These are phyloP conservation scores for Protaetia brevitarsis DNA, from an alignment of 1,140 invertebrate genomes.

Conservation along the genomic window DNA sequence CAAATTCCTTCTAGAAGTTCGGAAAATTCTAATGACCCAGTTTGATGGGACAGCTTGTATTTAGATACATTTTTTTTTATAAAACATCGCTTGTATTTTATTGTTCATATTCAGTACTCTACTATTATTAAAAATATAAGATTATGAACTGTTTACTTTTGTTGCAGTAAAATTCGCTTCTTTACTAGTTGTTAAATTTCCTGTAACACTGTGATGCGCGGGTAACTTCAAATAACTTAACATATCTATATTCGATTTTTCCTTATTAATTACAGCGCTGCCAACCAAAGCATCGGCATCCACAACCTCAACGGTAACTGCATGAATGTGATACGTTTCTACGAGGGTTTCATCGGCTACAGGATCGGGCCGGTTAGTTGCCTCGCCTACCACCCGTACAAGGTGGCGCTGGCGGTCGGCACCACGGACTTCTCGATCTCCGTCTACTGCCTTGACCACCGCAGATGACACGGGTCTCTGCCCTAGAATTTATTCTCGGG, in stretches of 20 bases:
- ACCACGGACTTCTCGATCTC: conserved; percentile 74
- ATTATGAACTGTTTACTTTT: too few species aligned
- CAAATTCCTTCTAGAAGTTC: too few species aligned
- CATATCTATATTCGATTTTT: too few species aligned
- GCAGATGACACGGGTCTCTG: conserved; percentile 59
- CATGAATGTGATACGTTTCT: conserved; percentile 76
- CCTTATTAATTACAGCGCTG: conserved; percentile 61
- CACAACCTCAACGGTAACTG: conserved; percentile 68
- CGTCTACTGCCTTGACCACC: conserved; percentile 67
- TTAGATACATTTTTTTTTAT: too few species aligned
- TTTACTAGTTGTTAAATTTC: too few species aligned
- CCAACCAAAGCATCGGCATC: conserved; percentile 77
- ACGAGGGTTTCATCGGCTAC: conserved; percentile 89
- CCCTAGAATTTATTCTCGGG: conserved; percentile 35
- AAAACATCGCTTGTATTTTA: neutral
- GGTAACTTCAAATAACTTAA: too few species aligned
- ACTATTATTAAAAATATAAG: too few species aligned
- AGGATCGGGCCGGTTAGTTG: conserved; percentile 81
- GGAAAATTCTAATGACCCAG: too few species aligned
- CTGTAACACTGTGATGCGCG: too few species aligned
- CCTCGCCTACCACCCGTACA: conserved; percentile 83
- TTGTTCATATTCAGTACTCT: neutral
- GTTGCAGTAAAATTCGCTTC: too few species aligned
- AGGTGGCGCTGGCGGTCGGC: conserved; percentile 71
- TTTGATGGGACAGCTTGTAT: too few species aligned